A percentile compares a stretch with the other conserved stretches of the same genome.
These are phyloP conservation scores for Erpobdella octoculata DNA, from an alignment of 2,888 invertebrate genomes.

Conservation along the genomic window DNA sequence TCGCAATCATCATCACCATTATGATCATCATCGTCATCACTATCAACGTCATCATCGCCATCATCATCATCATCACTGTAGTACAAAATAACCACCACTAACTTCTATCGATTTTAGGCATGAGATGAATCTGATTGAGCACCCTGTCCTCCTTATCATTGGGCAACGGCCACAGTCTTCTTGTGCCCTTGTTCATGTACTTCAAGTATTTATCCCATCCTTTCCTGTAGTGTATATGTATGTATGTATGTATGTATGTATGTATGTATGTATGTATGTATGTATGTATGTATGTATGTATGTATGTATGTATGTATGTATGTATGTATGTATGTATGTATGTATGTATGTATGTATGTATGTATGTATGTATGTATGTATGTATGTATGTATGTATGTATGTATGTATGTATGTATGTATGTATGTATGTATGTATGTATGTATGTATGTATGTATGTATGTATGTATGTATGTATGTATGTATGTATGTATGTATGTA, in stretches of 20 bases:
- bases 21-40: too few relatives aligned
- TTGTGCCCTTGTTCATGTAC: neutral
- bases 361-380: constrained; percentile 3
- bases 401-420: too few relatives aligned
- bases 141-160: neutral
- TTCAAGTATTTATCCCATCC: neutral
- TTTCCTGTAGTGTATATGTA: neutral
- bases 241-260: neutral
- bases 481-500: too few relatives aligned
- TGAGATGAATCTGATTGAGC: neutral
- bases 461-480: too few relatives aligned
- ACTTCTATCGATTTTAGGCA: neutral
- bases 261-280: constrained; percentile 2
- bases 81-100: neutral
- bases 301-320: constrained; percentile 31
- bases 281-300: constrained; percentile 29
- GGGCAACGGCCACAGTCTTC: neutral
- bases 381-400: too few relatives aligned
- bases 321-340: constrained; percentile 10
- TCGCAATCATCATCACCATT: too few relatives aligned
- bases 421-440: too few relatives aligned
- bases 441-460: too few relatives aligned
- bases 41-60: too few relatives aligned
- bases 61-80: too few relatives aligned
- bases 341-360: neutral